A percentile compares a stretch with the other conserved stretches of the same genome.
Evolutionary conservation across 2,113 vertebrate genomes (phyloP).

Genomic region (Triplophysa tibetana): DNA sequence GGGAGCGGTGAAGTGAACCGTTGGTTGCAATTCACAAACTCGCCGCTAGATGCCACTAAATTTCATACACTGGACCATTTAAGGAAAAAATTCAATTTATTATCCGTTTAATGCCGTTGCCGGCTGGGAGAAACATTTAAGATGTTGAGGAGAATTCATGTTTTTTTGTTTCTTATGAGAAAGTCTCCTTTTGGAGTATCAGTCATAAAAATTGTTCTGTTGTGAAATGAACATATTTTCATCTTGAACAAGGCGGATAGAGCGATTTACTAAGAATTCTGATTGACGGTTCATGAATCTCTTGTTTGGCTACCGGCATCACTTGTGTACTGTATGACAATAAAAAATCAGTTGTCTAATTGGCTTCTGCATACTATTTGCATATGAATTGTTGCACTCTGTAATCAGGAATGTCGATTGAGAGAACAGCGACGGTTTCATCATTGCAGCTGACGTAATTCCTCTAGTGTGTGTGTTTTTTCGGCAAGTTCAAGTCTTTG

Average conservation of each 20-base stretch:
- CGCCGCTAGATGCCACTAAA: too few species aligned
- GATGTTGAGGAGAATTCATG: too few species aligned
- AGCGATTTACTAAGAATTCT: neutral
- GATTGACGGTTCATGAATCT: neutral
- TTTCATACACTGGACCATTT: too few species aligned
- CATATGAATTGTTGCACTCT: constrained; percentile 26
- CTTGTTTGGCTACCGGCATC: neutral
- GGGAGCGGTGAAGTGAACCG: too few species aligned
- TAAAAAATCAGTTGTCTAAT: constrained; percentile 23
- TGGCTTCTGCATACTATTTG: constrained; percentile 27
- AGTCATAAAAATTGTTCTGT: too few species aligned
- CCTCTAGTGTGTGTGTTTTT: constrained; percentile 15
- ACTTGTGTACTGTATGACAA: constrained; percentile 5
- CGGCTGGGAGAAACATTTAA: too few species aligned
- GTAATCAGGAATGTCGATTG: constrained; percentile 38
- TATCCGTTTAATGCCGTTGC: too few species aligned
- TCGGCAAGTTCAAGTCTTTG: constrained; percentile 27
- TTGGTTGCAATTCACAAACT: too few species aligned
- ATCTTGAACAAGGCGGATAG: too few species aligned
- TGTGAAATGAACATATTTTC: neutral
- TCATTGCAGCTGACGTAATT: constrained; percentile 8
- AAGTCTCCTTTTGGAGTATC: too few species aligned
- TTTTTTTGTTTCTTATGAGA: too few species aligned
- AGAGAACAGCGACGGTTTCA: constrained; percentile 36
- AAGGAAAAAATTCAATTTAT: too few species aligned